phyloP scores from a whole-genome alignment of 64 coral and sea anemone genomes.

The Montipora efflorescens region DNA sequence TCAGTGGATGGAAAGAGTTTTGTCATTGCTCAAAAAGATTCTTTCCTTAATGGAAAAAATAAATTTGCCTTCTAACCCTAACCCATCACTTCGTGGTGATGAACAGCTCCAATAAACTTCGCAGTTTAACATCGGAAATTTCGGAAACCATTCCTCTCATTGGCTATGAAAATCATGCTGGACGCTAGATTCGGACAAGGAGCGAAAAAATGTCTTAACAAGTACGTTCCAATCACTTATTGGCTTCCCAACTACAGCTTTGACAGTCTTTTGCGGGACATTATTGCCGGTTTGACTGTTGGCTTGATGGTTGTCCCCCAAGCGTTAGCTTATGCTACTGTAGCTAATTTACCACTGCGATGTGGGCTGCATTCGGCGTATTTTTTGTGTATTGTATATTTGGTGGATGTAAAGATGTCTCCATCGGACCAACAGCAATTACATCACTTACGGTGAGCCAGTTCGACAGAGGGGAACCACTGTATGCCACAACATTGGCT shows the following conservation, averaged over 20 bases:
- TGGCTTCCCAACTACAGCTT: constrained; percentile 90
- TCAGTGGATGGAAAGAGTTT: too few species aligned
- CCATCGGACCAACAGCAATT: constrained; percentile 88
- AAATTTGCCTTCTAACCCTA: not conserved
- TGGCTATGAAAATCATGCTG: not conserved
- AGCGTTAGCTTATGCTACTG: constrained; percentile 87
- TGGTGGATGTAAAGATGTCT: constrained; percentile 92
- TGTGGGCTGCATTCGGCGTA: constrained; percentile 90
- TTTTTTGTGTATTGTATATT: constrained; percentile 91
- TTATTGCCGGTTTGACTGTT: constrained; percentile 92
- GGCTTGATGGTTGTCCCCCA: constrained; percentile 98
- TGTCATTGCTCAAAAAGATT: too few species aligned
- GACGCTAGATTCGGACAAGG: not conserved
- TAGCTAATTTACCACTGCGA: constrained; percentile 81
- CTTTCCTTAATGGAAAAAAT: not conserved
- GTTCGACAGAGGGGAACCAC: constrained; percentile 37
- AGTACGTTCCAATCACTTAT: constrained; percentile 67
- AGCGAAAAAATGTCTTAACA: constrained; percentile 5
- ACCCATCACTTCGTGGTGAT: not conserved
- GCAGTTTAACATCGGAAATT: not conserved
- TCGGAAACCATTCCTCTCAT: not conserved
- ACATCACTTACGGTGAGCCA: constrained; percentile 84
- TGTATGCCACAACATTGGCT: constrained; percentile 73
- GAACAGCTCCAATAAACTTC: not conserved
- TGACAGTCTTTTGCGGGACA: constrained; percentile 78